These are phyloP conservation scores for Ganaspis brasiliensis DNA, from an alignment of 2,888 invertebrate species.

Conservation along the genomic window DNA sequence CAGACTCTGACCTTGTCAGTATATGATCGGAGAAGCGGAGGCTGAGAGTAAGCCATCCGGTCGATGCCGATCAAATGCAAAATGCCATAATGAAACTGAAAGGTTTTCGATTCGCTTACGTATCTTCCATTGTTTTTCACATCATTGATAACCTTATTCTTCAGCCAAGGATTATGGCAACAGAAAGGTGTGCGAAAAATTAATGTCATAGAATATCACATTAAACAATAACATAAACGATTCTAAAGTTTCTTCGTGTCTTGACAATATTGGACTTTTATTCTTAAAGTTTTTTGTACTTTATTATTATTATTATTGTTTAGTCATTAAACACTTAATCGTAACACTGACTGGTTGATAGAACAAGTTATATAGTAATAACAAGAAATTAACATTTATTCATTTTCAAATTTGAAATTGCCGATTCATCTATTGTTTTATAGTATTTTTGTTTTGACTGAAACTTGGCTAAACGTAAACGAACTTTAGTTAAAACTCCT, in stretches of 20 bases:
- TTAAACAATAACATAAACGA: background rate
- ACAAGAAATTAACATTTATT: no score
- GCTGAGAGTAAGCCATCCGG: conserved; percentile 36
- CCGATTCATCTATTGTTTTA: no score
- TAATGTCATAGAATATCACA: conserved; percentile 26
- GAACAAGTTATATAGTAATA: no score
- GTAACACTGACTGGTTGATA: no score
- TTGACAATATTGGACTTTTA: no score
- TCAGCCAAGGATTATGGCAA: background rate
- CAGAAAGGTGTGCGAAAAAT: conserved; percentile 31
- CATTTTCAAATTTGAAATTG: no score
- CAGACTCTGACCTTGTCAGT: conserved; percentile 41
- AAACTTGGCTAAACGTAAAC: no score
- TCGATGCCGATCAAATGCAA: conserved; percentile 40
- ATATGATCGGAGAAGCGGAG: conserved; percentile 39
- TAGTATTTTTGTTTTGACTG: no score
- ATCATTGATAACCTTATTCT: conserved; percentile 38
- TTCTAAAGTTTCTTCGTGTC: background rate
- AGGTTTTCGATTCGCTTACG: conserved; percentile 31
- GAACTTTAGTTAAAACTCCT: no score
- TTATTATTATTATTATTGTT: no score
- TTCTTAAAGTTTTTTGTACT: no score
- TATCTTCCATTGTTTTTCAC: conserved; percentile 37
- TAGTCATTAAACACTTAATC: no score
- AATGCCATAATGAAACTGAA: conserved; percentile 40